Percentiles rank a stretch among this genome's conserved stretches.
Conservation (phyloP, 64 coral and sea anemone species). For the Pocillopora damicornis region DNA sequence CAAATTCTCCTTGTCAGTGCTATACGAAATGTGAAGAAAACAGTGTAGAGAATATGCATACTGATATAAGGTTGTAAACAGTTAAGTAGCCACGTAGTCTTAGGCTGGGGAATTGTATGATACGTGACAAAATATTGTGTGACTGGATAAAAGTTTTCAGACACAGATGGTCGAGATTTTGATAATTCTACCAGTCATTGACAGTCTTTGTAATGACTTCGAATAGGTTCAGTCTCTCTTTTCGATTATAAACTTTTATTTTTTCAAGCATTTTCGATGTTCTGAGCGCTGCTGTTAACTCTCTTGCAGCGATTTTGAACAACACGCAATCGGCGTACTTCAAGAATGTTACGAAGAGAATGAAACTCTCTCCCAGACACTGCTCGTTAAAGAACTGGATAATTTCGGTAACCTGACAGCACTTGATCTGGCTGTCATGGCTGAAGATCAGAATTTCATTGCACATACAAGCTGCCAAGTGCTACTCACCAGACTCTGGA, state of each 20-base stretch:
- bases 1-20: no score
- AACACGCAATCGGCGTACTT: slow-evolving; percentile 74
- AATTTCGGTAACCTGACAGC: slow-evolving; percentile 76
- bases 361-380: slow-evolving; percentile 76
- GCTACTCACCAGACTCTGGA: slow-evolving; percentile 93
- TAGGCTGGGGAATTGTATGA: not conserved
- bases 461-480: slow-evolving; percentile 87
- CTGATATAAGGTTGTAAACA: no score
- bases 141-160: not conserved
- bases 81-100: not conserved
- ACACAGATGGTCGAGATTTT: not conserved
- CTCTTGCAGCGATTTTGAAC: slow-evolving; percentile 77
- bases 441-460: slow-evolving; percentile 90
- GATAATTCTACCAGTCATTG: not conserved
- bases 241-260: not conserved
- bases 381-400: slow-evolving; percentile 82
- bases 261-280: not conserved
- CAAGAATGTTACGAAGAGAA: slow-evolving; percentile 85
- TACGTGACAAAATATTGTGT: not conserved
- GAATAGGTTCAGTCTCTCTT: not conserved
- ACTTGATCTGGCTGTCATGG: slow-evolving; percentile 80
- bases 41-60: no score
- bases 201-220: not conserved
- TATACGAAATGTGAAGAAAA: no score
- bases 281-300: not conserved